Evolutionary conservation across 2,797 vertebrate genomes (phyloP), one percentile per base, ranked within the genome.

Genomic region (Furcifer pardalis): DNA sequence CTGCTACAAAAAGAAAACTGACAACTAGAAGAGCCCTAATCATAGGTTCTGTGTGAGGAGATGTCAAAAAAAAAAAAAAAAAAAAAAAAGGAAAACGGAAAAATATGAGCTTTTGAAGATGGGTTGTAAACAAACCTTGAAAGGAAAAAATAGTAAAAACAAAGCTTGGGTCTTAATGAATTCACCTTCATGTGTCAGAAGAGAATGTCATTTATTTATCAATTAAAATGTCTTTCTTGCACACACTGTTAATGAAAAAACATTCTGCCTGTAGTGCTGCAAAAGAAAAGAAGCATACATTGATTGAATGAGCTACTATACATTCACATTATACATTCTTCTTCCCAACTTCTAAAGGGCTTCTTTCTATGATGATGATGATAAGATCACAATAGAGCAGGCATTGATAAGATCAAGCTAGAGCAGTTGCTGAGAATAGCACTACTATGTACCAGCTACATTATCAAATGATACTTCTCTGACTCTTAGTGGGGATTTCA

Each of bases 91-190:
- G 52, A 17, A 56, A 56, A 56, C 1, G 52, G 52, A 74, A 83
- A 37, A 23, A 87, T 74, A 72, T 0, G 76, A 82, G 77, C 77
- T 73, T 82, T 65, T 79, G 68, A 86, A 86, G 81, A 66, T n/a
- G 63, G 10, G 66, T 76, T 27, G 42, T 40, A 80, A 92, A 44
- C 65, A 60, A 88, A 25, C 9, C 44, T 44, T 72, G 42, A 87
- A 77, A 44, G 83, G 9, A 17, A 42, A 77, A 56, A 12, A 49
- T 4, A 1, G 7, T 49, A 59, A 2, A 9, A 81, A 62, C 84
- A 10, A 86, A 46, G 44, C 49, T 5, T 80, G 6, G 42, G 12
- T 9, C 13, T 66, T 89, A 87, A 72, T 52, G 62, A 81, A 66
- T 78, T 60, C 0, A 0, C 77, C 79, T 15, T 13, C 60, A 66